Conservation (phyloP, 2,113 vertebrate species). For the Corythornis cristatus region DNA sequence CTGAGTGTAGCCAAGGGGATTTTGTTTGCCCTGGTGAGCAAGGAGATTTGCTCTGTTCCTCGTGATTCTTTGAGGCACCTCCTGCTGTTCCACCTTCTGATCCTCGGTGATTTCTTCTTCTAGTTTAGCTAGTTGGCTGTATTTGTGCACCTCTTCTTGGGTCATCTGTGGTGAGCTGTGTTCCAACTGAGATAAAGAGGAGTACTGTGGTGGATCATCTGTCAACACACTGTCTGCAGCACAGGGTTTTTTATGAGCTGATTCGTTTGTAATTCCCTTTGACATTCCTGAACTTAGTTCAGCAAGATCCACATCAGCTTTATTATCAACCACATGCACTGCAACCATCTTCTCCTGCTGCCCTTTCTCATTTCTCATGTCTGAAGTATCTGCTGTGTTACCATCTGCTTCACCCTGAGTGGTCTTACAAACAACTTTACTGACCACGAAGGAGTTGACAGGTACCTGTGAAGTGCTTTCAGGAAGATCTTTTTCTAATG, state of each 20-base stretch:
- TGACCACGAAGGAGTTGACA: neutral
- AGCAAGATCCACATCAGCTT: slow-evolving; percentile 45
- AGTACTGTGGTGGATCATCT: slow-evolving; percentile 59
- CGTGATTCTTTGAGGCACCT: slow-evolving; percentile 78
- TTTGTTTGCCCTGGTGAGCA: slow-evolving; percentile 76
- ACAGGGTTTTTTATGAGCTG: slow-evolving; percentile 47
- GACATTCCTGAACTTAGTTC: slow-evolving; percentile 55
- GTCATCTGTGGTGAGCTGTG: slow-evolving; percentile 60
- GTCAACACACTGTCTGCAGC: slow-evolving; percentile 30
- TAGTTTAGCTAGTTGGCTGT: slow-evolving; percentile 66
- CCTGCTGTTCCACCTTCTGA: slow-evolving; percentile 74
- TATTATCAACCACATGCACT: slow-evolving; percentile 66
- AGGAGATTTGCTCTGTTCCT: slow-evolving; percentile 80
- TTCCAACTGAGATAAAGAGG: slow-evolving; percentile 56
- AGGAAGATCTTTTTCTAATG: slow-evolving; percentile 56
- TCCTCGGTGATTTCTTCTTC: slow-evolving; percentile 82
- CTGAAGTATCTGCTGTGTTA: slow-evolving; percentile 64
- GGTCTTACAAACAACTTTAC: slow-evolving; percentile 61
- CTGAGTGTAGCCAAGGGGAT: slow-evolving; percentile 77
- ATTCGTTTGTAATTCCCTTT: slow-evolving; percentile 67
- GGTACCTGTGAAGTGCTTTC: slow-evolving; percentile 56
- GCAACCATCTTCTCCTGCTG: slow-evolving; percentile 58
- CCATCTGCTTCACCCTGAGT: slow-evolving; percentile 42
- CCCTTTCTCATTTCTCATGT: slow-evolving; percentile 60
- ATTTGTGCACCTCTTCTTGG: slow-evolving; percentile 73